Conservation (phyloP, 2,888 invertebrate genomes). For the Trachelus iudaicus region DNA sequence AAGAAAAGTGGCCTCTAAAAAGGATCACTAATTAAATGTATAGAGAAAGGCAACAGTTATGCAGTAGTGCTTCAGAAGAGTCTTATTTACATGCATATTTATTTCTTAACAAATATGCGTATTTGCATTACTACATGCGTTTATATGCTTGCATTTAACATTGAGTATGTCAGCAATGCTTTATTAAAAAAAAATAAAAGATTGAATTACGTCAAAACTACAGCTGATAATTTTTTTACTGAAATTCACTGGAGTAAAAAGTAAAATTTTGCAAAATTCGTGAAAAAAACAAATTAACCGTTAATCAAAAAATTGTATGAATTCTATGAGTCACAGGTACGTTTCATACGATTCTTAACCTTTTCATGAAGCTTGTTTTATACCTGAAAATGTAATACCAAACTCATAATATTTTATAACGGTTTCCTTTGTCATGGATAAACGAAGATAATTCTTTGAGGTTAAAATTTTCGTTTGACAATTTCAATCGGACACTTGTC, state of each 20-base stretch:
- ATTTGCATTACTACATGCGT: not conserved
- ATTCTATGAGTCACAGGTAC: not conserved
- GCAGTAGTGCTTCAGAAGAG: not conserved
- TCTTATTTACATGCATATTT: too few species aligned
- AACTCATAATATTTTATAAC: not conserved
- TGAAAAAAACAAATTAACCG: too few species aligned
- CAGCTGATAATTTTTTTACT: too few species aligned
- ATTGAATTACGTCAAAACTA: too few species aligned
- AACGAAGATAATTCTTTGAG: not conserved
- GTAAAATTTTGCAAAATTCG: too few species aligned
- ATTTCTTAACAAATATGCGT: too few species aligned
- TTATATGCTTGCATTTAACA: not conserved
- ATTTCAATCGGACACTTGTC: not conserved
- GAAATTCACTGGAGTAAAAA: too few species aligned
- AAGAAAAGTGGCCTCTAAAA: too few species aligned
- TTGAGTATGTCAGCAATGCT: not conserved
- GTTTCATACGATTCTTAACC: not conserved
- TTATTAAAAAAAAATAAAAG: not conserved
- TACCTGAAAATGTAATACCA: not conserved
- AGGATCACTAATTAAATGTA: too few species aligned
- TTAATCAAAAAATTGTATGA: too few species aligned
- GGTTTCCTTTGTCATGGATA: not conserved
- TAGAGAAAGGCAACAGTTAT: too few species aligned
- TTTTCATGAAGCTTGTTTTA: not conserved
- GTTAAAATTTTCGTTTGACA: not conserved